These are phyloP conservation scores for Nasonovia ribisnigri DNA, from an alignment of 2,888 invertebrate genomes.

Conservation along the genomic window DNA sequence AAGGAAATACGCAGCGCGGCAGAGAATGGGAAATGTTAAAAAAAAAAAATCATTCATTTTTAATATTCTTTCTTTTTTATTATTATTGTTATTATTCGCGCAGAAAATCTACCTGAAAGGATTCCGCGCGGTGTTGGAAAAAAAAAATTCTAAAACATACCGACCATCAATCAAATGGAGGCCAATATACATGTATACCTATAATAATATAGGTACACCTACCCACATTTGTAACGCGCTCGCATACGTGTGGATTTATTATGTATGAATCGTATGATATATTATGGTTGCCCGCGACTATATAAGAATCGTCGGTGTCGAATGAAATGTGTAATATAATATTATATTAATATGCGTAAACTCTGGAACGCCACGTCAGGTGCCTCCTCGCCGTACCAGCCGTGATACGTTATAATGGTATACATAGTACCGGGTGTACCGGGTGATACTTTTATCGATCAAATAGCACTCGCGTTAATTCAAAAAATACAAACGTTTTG, in stretches of 20 bases:
- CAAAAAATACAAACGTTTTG: too few species aligned
- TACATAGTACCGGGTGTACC: too few species aligned
- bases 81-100: neutral
- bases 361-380: neutral
- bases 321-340: neutral
- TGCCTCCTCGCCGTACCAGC: too few species aligned
- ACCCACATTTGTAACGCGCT: constrained; percentile 18
- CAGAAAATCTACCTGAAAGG: neutral
- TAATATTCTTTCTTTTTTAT: constrained; percentile 21
- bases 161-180: constrained; percentile 44
- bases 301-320: neutral
- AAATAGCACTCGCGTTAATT: too few species aligned
- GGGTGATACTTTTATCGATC: too few species aligned
- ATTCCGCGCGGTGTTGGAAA: neutral
- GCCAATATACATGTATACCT: neutral
- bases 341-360: neutral
- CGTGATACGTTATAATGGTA: too few species aligned
- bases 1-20: neutral
- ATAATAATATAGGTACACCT: neutral
- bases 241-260: neutral
- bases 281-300: neutral
- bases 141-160: constrained; percentile 27
- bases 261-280: neutral
- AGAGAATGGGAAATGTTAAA: neutral
- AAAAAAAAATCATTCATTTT: constrained; percentile 39